These are phyloP conservation scores for Sinocyclocheilus rhinocerous DNA, from an alignment of 2,113 vertebrate genomes.

Conservation along the genomic window DNA sequence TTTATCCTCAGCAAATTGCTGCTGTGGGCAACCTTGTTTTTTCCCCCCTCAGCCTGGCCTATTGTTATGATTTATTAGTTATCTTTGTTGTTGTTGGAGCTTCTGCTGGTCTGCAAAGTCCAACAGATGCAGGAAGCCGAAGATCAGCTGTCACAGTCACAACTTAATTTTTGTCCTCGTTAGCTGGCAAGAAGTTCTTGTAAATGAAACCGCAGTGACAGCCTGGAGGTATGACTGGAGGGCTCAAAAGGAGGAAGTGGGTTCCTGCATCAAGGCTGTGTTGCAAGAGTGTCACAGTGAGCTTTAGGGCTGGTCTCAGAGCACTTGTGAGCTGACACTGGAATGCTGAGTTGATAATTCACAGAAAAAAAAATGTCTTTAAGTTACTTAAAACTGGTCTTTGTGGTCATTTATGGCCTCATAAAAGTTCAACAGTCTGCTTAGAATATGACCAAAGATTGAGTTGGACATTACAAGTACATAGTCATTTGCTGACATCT, in stretches of 20 bases:
- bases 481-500: not conserved
- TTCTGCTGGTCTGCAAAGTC: conserved; percentile 68
- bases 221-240: conserved; percentile 51
- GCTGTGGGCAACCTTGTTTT: not conserved
- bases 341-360: not conserved
- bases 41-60: not conserved
- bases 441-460: conserved; percentile 1
- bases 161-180: conserved; percentile 68
- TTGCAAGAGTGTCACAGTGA: conserved; percentile 65
- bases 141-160: conserved; percentile 73
- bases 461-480: not conserved
- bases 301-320: conserved; percentile 31
- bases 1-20: not conserved
- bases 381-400: not conserved
- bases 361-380: not conserved
- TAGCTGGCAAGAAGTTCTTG: conserved; percentile 75
- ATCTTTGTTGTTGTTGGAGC: conserved; percentile 64
- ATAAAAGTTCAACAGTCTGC: not conserved
- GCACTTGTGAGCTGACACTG: not conserved
- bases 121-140: conserved; percentile 73
- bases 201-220: conserved; percentile 73
- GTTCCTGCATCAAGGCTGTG: conserved; percentile 60
- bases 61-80: no score
- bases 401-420: conserved; percentile 3
- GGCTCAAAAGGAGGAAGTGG: conserved; percentile 72